Conservation (phyloP, 2,113 vertebrate species). For the Stegostoma tigrinum region DNA sequence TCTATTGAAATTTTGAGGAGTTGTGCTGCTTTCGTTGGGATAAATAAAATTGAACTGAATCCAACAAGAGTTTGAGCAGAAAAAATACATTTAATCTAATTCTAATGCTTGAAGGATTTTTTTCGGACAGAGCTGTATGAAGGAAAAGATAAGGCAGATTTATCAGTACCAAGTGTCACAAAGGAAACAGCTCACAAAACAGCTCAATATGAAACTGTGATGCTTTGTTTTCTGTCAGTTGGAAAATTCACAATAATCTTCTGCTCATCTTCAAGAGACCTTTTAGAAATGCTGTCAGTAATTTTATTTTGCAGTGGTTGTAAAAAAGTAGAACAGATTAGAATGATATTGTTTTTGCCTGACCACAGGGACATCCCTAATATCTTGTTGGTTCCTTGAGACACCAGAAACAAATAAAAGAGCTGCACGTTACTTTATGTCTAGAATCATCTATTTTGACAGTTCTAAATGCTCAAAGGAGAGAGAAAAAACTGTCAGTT, state of each 20-base stretch:
- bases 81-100: conserved; percentile 34
- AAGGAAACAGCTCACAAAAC: background rate
- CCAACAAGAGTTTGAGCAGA: background rate
- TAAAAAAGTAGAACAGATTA: conserved; percentile 17
- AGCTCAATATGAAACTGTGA: background rate
- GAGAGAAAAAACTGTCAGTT: background rate
- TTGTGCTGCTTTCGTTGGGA: background rate
- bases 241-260: background rate
- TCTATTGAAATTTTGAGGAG: background rate
- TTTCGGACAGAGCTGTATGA: conserved; percentile 23
- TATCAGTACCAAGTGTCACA: conserved; percentile 5
- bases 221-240: background rate
- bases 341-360: conserved; percentile 15
- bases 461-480: conserved; percentile 12
- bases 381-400: background rate
- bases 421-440: background rate
- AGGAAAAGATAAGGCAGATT: conserved; percentile 32
- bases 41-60: background rate
- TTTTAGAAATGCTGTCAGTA: conserved; percentile 14
- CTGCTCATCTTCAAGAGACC: background rate
- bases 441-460: background rate
- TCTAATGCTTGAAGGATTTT: conserved; percentile 26
- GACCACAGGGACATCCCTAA: background rate
- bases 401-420: background rate
- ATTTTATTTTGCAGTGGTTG: conserved; percentile 22